Evolutionary conservation across 2,797 vertebrate genomes (phyloP), one percentile per base, ranked within the genome.

Genomic region (Danionella dracula): DNA sequence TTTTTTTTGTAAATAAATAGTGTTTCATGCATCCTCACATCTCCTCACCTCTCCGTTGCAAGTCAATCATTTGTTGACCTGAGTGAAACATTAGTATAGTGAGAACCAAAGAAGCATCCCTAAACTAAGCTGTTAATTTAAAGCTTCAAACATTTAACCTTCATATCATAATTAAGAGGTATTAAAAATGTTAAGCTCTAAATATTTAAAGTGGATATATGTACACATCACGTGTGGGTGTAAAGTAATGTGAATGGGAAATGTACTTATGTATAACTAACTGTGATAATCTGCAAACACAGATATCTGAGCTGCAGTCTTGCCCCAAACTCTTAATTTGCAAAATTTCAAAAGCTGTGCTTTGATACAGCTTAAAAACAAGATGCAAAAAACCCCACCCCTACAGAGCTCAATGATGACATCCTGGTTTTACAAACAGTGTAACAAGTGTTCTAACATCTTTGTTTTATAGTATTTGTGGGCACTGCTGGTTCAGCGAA

Each of bases 371-470:
- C 34, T 34, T 13, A 51, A 31, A 60, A 60, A 71, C 62, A 32
- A 9, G 53, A 68, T 45, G 37, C 49, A 63, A 55, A 61, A 77
- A 68, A 59, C 41, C 32, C 40, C 49, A 48, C 44, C 50, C n/a
- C 67, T 76, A 68, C 46, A 65, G 71, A 57, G 63, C 60, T 58
- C 31, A 62, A 44, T 65, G 35, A 49, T 49, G 58, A 66, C 61
- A 53, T 46, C 12, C 56, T 41, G 37, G 51, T 57, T 32, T 6
- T 49, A 60, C n/a, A 29, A 49, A 8, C 32, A 34, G 29, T 61
- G 41, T 46, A 59, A 54, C 41, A 64, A n/a, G n/a, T n/a, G n/a
- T n/a, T n/a, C n/a, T n/a, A n/a, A 8, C 29, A 34, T 37, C 15
- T 31, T 53, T 49, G 21, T 13, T 1, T 8, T 53, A 34, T 61